Evolutionary conservation across 2,797 vertebrate species (phyloP).

Genomic region (Thripadectes ignobilis): DNA sequence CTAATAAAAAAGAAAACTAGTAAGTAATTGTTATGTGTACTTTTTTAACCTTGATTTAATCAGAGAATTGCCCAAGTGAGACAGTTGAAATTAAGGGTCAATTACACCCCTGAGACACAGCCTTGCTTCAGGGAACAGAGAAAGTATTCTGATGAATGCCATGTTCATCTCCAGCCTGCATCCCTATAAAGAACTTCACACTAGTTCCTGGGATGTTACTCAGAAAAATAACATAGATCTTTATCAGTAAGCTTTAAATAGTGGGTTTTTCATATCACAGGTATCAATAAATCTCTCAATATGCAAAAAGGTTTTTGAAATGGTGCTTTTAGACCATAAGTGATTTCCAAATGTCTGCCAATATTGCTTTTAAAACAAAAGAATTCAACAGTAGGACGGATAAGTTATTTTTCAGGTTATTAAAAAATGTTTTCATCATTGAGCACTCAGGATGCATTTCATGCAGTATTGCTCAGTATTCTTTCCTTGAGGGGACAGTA

Average conservation of each 20-base stretch:
- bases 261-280: not conserved
- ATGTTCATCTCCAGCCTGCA: not conserved
- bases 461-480: not conserved
- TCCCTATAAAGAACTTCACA: not conserved
- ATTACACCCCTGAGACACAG: not conserved
- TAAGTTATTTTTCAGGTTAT: not conserved
- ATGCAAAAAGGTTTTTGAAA: not conserved
- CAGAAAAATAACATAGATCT: not conserved
- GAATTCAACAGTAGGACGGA: not conserved
- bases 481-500: not conserved
- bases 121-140: not conserved
- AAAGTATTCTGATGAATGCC: not conserved
- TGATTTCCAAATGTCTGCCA: not conserved
- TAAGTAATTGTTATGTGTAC: not conserved
- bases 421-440: not conserved
- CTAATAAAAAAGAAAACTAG: not conserved
- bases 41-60: slow-evolving; percentile 9
- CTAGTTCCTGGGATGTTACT: not conserved
- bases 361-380: not conserved
- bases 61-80: not conserved
- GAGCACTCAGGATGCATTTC: not conserved
- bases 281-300: not conserved
- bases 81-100: slow-evolving; percentile 18
- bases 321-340: not conserved
- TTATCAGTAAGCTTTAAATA: not conserved